These are phyloP conservation scores for Peromyscus attwateri DNA, from an alignment of 2,797 vertebrate species.

Conservation along the genomic window DNA sequence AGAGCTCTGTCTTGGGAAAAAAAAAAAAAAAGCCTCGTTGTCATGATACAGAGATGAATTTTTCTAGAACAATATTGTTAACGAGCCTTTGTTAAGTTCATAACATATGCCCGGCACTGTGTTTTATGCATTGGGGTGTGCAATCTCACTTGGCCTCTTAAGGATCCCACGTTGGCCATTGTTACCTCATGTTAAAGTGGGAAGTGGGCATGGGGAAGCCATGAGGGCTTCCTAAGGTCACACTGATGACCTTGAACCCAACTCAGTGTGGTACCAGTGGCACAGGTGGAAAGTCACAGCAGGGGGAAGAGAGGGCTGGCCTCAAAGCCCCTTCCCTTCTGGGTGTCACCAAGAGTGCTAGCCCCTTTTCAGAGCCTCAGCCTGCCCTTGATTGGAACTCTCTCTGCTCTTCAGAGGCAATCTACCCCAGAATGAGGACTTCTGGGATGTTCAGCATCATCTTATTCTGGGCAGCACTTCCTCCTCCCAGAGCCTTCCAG, in stretches of 20 bases:
- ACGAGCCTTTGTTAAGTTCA: neutral
- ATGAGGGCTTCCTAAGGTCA: neutral
- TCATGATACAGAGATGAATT: neutral
- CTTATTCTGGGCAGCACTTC: constrained; percentile 15
- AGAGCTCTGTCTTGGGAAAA: neutral
- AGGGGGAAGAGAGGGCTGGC: neutral
- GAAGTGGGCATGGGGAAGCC: neutral
- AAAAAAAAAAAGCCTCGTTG: neutral
- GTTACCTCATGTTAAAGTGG: constrained; percentile 4
- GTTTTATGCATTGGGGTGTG: neutral
- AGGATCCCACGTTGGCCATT: neutral
- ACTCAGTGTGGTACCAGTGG: neutral
- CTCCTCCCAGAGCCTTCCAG: constrained; percentile 60
- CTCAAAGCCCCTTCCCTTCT: neutral
- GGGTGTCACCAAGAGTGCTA: neutral
- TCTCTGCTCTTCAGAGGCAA: constrained; percentile 44
- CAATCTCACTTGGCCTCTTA: neutral
- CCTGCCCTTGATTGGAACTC: constrained; percentile 42
- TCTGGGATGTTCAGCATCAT: constrained; percentile 22
- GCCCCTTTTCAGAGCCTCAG: neutral
- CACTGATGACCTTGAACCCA: neutral
- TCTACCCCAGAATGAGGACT: constrained; percentile 45
- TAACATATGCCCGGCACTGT: neutral
- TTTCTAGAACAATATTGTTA: neutral
- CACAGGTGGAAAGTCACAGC: neutral